Base-by-base conservation (phyloP, 2,797 vertebrate species). In the Emys orbicularis region DNA sequence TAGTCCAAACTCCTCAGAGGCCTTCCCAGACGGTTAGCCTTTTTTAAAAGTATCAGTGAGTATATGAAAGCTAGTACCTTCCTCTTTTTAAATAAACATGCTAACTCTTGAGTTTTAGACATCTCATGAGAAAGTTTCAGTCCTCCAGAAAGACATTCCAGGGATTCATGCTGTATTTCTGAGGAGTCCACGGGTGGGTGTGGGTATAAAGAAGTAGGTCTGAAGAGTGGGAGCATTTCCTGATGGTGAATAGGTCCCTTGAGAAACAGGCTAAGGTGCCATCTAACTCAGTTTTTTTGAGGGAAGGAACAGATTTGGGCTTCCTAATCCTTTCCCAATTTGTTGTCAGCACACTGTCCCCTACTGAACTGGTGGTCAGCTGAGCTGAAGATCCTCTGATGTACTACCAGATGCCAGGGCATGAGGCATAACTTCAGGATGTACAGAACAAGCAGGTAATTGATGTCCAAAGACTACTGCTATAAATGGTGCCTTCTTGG, bases 391-490 rank as follows among this genome's bases (percentile, higher is more conserved):
- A 53, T 88, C 41, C 74, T 92, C 84, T 95, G 68, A 90, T 61
- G 68, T 79, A 91, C 87, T 84, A 83, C 52, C 88, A 95, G 61
- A 89, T 90, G 56, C 2, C 27, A 92, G 59, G 84, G 12, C 52
- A 86, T 0, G 3, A 76, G 44, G 52, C 31, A 91, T 91, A 82
- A 83, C 94, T 93, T 91, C 89, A 90, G 56, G 84, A 83, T 31
- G 68, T 29, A 65, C 59, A 94, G 89, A 88, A 41, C 21, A 88
- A 13, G 54, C 27, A 77, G 53, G 81, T 34, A 87, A 49, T 1
- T 0, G 31, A 86, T 84, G 86, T 37, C 34, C 86, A 91, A 82
- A 81, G 83, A 88, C n/a, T 34, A 84, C 81, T 56, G 65, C 79
- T 87, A 79, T 3, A 5, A 29, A 29, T 29, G 25, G 27, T 76